phyloP scores from a whole-genome alignment of 2,888 invertebrate species.

The Luffia ferchaultella region DNA sequence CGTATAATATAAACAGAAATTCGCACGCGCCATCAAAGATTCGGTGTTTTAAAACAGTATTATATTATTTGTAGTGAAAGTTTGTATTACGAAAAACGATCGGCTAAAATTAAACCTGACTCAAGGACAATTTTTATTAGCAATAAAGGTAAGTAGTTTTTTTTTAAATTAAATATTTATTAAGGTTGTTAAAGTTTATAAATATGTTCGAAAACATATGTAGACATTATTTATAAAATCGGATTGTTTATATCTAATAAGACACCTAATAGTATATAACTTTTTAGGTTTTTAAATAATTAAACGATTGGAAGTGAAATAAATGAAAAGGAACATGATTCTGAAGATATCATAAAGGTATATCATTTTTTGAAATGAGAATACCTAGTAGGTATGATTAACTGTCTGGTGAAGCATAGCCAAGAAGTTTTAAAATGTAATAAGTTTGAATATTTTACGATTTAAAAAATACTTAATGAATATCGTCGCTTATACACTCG shows the following conservation, averaged over 20 bases:
- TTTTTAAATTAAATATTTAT: background rate
- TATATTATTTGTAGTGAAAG: too few relatives aligned
- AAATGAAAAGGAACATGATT: background rate
- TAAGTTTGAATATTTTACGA: background rate
- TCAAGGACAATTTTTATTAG: background rate
- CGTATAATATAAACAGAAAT: background rate
- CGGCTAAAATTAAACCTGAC: background rate
- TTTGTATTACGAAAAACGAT: too few relatives aligned
- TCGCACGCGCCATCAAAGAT: background rate
- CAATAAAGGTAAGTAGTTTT: background rate
- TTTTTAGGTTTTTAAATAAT: too few relatives aligned
- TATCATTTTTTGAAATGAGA: background rate
- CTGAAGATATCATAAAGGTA: background rate
- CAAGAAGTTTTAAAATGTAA: too few relatives aligned
- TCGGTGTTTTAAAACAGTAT: background rate
- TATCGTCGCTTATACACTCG: too few relatives aligned
- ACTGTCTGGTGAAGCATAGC: too few relatives aligned
- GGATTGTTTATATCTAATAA: background rate
- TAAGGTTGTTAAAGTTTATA: background rate
- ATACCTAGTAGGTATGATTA: too few relatives aligned
- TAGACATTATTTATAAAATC: background rate
- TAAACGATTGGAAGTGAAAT: too few relatives aligned
- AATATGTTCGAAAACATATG: background rate
- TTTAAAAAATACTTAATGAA: background rate
- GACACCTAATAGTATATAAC: background rate